Base-by-base conservation (phyloP, 92 coral and sea anemone species). In the Palythoa heliodiscus region DNA sequence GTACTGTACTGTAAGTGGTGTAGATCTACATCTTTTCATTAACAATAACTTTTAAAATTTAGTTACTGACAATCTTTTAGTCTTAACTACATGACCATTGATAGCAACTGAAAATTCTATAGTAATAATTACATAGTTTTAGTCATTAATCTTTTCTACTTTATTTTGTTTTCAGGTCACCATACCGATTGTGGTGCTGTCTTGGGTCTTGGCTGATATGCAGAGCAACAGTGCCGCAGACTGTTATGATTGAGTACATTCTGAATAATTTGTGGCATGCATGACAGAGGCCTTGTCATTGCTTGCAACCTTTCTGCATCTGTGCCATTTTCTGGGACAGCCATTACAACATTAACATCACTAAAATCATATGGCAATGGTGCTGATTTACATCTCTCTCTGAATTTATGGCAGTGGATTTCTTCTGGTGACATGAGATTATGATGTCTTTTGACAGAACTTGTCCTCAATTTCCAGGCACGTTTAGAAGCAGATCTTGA, bases 161-260 rank as follows among this genome's bases (percentile, higher is more conserved):
- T 47, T 76, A 15, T 23, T 47, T 24, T 81, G 38, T 23, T 64
- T 25, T 19, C 38, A 82, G 29, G 14, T 17, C 68, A 90, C 95
- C 89, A 80, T 92, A 94, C 98, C 89, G 93, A 85, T 76, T 83
- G 87, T 37, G 95, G 90, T 3, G 86, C 76, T 20, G 95, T 84
- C 52, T 86, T 87, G 12, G 89, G 93, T 60, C 91, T 87, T 69
- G 91, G 83, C 64, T 90, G 89, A 75, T 86, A 94, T 10, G 98
- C 98, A 15, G 98, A 94, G 50, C 98, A 94, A 78, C 98, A 94
- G 70, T 94, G 95, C 68, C 93, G 91, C 73, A 94, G 73, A 13
- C 98, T 93, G 77, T 88, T 94, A 80, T 92, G 95, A 73, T 86
- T 92, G 11, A 94, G 94, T 48, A 93, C 98, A 94, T 92, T 94